phyloP scores from a whole-genome alignment of 2,113 vertebrate genomes.

The Saguinus imperator region DNA sequence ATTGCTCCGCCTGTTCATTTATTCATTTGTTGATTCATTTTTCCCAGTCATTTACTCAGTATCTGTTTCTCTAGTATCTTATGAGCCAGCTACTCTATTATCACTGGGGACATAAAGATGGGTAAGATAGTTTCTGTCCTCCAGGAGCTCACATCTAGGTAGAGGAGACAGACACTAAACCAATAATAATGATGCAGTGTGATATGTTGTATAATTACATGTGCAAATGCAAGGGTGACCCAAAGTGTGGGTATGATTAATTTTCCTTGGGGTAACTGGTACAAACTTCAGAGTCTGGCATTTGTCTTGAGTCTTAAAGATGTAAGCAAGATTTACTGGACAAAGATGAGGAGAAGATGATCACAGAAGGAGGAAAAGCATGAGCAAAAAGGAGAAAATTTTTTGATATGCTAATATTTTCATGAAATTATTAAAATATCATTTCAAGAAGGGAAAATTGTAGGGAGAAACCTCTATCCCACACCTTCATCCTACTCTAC shows the following conservation, averaged over 20 bases:
- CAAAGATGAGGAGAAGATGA: background rate
- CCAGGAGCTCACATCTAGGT: background rate
- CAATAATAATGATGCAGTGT: background rate
- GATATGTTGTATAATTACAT: background rate
- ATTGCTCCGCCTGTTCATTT: background rate
- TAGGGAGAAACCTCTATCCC: background rate
- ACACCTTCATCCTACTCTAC: background rate
- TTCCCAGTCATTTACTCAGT: background rate
- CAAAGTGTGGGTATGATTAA: background rate
- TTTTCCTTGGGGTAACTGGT: background rate
- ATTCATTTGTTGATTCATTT: background rate
- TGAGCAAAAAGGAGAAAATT: background rate
- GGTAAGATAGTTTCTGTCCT: background rate
- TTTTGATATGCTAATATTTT: background rate
- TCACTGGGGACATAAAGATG: conserved; percentile 27
- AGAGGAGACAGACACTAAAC: background rate
- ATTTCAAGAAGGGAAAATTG: background rate
- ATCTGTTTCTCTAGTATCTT: background rate
- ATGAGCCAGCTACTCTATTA: background rate
- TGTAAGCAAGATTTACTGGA: background rate
- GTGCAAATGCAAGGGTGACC: background rate
- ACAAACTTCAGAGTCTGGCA: background rate
- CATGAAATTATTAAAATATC: background rate
- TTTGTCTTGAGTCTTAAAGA: background rate
- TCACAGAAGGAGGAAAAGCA: background rate